Evolutionary conservation across 2,113 vertebrate genomes (phyloP).

Genomic region (Lates calcarifer): DNA sequence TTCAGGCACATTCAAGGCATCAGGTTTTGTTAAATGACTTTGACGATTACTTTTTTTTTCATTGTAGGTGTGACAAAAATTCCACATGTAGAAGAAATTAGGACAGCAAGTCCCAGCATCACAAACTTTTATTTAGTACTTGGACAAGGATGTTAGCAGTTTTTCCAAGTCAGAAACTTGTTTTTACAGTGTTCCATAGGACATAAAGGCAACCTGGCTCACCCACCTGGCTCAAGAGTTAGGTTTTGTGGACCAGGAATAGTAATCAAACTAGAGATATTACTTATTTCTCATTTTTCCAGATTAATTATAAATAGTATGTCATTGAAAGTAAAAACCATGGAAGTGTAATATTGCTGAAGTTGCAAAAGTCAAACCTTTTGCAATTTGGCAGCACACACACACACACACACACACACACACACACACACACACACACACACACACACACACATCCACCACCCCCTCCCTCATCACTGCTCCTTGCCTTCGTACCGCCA

Average conservation of each 20-base stretch:
- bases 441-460: background rate
- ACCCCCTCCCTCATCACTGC: background rate
- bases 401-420: background rate
- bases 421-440: background rate
- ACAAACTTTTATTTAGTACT: background rate
- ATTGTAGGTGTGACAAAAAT: background rate
- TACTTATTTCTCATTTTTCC: background rate
- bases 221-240: background rate
- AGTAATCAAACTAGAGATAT: background rate
- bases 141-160: background rate
- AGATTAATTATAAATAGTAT: conserved; percentile 22
- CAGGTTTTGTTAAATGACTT: conserved; percentile 3
- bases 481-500: background rate
- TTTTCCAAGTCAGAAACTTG: conserved; percentile 9
- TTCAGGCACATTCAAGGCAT: background rate
- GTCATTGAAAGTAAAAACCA: conserved; percentile 8
- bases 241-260: background rate
- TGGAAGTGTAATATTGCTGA: conserved; percentile 25
- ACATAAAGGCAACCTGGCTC: conserved; percentile 19
- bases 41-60: background rate
- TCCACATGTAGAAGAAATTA: background rate
- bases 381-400: conserved; percentile 10
- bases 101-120: background rate
- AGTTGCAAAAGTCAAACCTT: conserved; percentile 26
- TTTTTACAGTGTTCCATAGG: conserved; percentile 14